Evolutionary conservation across 2,888 invertebrate species (phyloP).

Genomic region (Omphaloscelis lunosa): DNA sequence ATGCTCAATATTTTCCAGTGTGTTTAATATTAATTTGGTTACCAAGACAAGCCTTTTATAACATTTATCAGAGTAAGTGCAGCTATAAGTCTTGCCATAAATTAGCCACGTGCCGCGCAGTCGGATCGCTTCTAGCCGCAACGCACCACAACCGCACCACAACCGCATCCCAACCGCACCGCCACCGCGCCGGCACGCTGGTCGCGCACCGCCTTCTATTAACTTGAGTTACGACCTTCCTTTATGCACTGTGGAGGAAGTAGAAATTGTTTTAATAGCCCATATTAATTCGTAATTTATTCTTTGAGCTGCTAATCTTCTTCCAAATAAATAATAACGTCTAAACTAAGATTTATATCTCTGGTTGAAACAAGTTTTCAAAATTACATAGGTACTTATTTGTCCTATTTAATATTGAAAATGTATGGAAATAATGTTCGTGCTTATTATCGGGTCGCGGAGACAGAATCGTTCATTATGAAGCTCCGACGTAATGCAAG

Average conservation of each 20-base stretch:
- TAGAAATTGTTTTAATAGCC: slow-evolving; percentile 19
- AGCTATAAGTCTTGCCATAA: slow-evolving; percentile 26
- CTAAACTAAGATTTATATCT: neutral
- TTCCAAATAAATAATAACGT: neutral
- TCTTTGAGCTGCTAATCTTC: neutral
- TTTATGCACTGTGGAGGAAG: slow-evolving; percentile 1
- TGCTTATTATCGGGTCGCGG: neutral
- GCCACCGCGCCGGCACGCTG: neutral
- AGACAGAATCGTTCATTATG: neutral
- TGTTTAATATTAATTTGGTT: slow-evolving; percentile 24
- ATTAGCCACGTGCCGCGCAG: slow-evolving; percentile 12
- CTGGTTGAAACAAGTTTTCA: neutral
- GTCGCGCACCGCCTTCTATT: neutral
- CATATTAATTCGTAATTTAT: slow-evolving; percentile 14
- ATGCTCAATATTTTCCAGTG: slow-evolving; percentile 6
- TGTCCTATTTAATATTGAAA: neutral
- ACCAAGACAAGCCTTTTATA: slow-evolving; percentile 7
- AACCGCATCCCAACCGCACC: neutral
- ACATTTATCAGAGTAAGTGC: slow-evolving; percentile 26
- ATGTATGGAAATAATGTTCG: neutral
- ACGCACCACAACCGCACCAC: neutral
- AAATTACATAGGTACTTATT: neutral
- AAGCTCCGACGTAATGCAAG: slow-evolving; percentile 2
- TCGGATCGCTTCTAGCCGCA: neutral
- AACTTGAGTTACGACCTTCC: slow-evolving; percentile 25